These are phyloP conservation scores for Podotricha telesiphe DNA, from an alignment of 2,888 invertebrate species.

Conservation along the genomic window DNA sequence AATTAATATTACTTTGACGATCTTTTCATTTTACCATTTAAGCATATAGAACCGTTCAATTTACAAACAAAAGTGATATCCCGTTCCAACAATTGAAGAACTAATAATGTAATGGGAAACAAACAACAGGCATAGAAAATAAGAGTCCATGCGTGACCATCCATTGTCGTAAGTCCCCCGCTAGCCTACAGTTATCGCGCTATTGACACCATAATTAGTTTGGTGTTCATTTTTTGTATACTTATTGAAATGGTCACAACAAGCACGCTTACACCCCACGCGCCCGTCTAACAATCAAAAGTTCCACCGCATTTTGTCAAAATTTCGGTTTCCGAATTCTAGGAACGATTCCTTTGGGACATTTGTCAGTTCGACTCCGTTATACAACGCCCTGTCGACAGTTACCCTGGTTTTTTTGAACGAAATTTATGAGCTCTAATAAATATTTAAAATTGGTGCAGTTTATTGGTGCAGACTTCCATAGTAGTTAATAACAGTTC, in stretches of 20 bases:
- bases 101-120: slow-evolving; percentile 25
- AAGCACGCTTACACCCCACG: slow-evolving; percentile 76
- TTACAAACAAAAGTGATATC: slow-evolving; percentile 28
- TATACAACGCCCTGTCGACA: slow-evolving; percentile 70
- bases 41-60: neutral
- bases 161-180: slow-evolving; percentile 59
- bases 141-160: slow-evolving; percentile 60
- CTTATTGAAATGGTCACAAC: slow-evolving; percentile 76
- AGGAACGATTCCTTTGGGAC: slow-evolving; percentile 61
- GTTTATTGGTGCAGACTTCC: slow-evolving; percentile 77
- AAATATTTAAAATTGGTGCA: slow-evolving; percentile 78
- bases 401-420: slow-evolving; percentile 61
- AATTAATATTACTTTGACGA: neutral
- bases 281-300: slow-evolving; percentile 50
- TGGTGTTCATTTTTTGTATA: slow-evolving; percentile 72
- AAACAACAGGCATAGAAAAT: slow-evolving; percentile 27
- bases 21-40: neutral
- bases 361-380: slow-evolving; percentile 72
- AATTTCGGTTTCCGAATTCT: slow-evolving; percentile 80
- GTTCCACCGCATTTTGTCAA: slow-evolving; percentile 80
- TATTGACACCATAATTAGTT: slow-evolving; percentile 74
- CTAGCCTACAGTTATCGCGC: slow-evolving; percentile 73
- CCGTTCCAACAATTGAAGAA: slow-evolving; percentile 30
- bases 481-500: slow-evolving; percentile 77
- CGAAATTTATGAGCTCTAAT: slow-evolving; percentile 71